A percentile compares a stretch with the other conserved stretches of the same genome.
Evolutionary conservation across 2,797 vertebrate genomes (phyloP).

Genomic region (Sebastes kiyomatsui): DNA sequence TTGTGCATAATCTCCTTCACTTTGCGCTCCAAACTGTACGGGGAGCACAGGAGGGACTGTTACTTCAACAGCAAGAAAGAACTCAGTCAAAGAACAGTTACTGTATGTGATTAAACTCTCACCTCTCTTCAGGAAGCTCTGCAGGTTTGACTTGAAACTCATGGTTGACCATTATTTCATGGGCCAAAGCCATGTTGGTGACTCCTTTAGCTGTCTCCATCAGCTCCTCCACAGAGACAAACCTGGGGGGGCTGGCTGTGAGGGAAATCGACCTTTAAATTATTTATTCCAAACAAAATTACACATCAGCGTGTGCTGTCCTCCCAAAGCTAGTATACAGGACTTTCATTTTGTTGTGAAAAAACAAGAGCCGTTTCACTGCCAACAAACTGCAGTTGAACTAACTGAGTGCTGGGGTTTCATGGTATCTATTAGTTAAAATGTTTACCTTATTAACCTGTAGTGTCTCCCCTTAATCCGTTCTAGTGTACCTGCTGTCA

Average conservation of each 20-base stretch:
- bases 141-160: slow-evolving; percentile 89
- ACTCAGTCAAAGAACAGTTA: neutral
- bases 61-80: neutral
- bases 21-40: slow-evolving; percentile 88
- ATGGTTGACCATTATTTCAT: slow-evolving; percentile 93
- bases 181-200: slow-evolving; percentile 94
- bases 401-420: neutral
- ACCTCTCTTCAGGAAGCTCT: slow-evolving; percentile 92
- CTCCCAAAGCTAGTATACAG: neutral
- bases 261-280: slow-evolving; percentile 19
- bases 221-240: slow-evolving; percentile 91
- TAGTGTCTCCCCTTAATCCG: neutral
- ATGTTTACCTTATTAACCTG: fast-evolving
- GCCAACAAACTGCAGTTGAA: neutral
- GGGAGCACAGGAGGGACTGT: neutral
- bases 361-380: neutral
- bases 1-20: slow-evolving; percentile 96
- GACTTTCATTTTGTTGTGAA: neutral
- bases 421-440: neutral
- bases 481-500: neutral
- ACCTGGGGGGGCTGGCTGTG: slow-evolving; percentile 88
- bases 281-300: neutral
- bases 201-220: slow-evolving; percentile 93
- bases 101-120: slow-evolving; percentile 29
- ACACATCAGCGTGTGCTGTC: neutral